A percentile compares a stretch with the other conserved stretches of the same genome.
phyloP scores from a whole-genome alignment of 2,797 vertebrate genomes.

The Antennarius maculatus region DNA sequence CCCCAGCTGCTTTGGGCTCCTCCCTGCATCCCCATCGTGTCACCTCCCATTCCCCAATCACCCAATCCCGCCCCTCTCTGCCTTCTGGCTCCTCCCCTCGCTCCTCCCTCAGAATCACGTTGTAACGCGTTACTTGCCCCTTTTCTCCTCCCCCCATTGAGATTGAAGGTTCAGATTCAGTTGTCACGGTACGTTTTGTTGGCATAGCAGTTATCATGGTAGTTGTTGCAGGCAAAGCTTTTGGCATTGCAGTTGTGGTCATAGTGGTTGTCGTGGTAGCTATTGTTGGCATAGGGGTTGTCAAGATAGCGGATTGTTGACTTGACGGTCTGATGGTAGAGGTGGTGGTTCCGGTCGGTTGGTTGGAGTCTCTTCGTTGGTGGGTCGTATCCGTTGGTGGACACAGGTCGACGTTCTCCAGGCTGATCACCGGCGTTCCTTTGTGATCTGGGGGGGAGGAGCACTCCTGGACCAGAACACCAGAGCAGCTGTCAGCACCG shows the following conservation, averaged over 20 bases:
- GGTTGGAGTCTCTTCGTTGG: neutral
- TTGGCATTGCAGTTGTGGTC: no score
- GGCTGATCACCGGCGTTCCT: conserved; percentile 32
- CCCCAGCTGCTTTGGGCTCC: conserved; percentile 59
- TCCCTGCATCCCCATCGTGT: conserved; percentile 15
- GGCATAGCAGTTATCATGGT: no score
- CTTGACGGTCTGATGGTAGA: neutral
- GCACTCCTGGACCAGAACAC: conserved; percentile 63
- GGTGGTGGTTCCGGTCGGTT: no score
- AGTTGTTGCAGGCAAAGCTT: no score
- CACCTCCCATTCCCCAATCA: conserved; percentile 69
- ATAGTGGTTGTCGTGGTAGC: no score
- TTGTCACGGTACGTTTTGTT: rapidly evolving
- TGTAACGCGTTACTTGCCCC: conserved; percentile 58
- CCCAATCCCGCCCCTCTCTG: conserved; percentile 57
- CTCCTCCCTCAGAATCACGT: conserved; percentile 67
- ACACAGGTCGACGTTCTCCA: conserved; percentile 65
- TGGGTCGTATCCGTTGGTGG: rapidly evolving
- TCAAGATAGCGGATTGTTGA: neutral
- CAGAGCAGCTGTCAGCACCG: neutral
- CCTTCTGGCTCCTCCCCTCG: conserved; percentile 9
- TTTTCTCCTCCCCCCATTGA: neutral
- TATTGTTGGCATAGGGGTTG: no score
- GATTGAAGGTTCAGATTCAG: neutral
- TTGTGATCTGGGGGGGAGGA: conserved; percentile 42